Conservation (phyloP, 2,113 vertebrate species). For the Asarcornis scutulata region DNA sequence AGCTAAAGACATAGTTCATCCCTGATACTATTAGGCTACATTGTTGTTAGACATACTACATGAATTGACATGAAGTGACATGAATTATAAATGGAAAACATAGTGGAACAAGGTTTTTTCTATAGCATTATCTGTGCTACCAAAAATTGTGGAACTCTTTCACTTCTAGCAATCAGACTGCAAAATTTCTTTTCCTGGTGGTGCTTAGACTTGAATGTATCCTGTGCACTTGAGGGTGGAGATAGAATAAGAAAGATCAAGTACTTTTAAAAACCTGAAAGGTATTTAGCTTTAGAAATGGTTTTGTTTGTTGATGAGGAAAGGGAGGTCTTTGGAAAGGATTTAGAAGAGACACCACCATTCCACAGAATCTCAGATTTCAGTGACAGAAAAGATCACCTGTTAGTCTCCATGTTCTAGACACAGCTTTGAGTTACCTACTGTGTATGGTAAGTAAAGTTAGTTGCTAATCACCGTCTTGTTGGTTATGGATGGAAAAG, state of each 20-base stretch:
- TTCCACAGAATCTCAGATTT: not conserved
- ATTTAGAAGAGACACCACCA: not conserved
- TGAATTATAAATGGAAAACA: not conserved
- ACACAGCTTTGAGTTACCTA: not conserved
- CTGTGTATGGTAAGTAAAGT: not conserved
- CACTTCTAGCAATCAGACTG: not conserved
- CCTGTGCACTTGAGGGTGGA: not conserved
- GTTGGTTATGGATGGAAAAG: not conserved
- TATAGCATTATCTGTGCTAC: not conserved
- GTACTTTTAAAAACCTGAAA: not conserved
- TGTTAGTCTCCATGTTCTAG: not conserved
- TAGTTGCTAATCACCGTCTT: not conserved
- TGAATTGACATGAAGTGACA: not conserved
- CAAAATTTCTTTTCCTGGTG: not conserved
- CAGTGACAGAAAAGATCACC: not conserved
- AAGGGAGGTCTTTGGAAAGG: not conserved
- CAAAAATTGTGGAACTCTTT: not conserved
- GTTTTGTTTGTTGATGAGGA: not conserved
- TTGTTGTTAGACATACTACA: not conserved
- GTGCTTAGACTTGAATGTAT: not conserved
- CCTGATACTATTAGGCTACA: not conserved
- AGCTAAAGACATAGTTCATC: not conserved
- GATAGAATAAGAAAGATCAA: not conserved
- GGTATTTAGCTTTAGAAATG: slow-evolving; percentile 15
- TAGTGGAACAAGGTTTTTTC: not conserved